phyloP scores from a whole-genome alignment of 2,113 vertebrate species.

The Brienomyrus longianalis region DNA sequence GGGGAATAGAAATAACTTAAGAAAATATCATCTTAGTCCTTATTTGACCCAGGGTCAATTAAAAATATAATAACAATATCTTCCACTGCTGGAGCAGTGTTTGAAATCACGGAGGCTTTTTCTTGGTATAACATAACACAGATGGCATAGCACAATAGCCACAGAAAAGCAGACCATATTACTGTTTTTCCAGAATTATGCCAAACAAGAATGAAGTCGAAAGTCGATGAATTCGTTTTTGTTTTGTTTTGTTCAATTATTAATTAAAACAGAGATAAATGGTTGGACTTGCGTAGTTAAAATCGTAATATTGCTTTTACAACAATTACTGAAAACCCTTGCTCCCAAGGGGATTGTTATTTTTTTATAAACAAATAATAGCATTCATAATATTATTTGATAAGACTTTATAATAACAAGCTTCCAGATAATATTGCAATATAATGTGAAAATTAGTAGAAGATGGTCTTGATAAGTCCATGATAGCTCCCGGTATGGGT shows the following conservation, averaged over 20 bases:
- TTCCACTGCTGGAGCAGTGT: slow-evolving; percentile 28
- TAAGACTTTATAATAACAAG: background rate
- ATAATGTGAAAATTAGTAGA: background rate
- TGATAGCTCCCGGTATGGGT: background rate
- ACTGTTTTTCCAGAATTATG: background rate
- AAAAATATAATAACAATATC: slow-evolving; percentile 53
- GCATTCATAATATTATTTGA: background rate
- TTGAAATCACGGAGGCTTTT: slow-evolving; percentile 40
- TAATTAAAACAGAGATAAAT: background rate
- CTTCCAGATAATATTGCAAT: background rate
- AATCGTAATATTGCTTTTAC: background rate
- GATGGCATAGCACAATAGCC: slow-evolving; percentile 37
- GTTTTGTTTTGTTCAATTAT: background rate
- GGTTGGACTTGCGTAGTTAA: background rate
- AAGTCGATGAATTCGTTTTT: background rate
- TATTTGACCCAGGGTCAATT: slow-evolving; percentile 61
- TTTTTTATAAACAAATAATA: background rate
- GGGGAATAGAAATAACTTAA: slow-evolving; percentile 65
- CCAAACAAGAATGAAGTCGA: background rate
- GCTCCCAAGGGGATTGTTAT: background rate
- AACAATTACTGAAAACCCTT: background rate
- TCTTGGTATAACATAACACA: slow-evolving; percentile 39
- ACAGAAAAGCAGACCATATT: slow-evolving; percentile 38
- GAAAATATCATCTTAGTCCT: slow-evolving; percentile 64
- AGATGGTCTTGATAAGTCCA: background rate